phyloP scores from a whole-genome alignment of 2,888 invertebrate genomes.

The Rhorus exstirpatorius region DNA sequence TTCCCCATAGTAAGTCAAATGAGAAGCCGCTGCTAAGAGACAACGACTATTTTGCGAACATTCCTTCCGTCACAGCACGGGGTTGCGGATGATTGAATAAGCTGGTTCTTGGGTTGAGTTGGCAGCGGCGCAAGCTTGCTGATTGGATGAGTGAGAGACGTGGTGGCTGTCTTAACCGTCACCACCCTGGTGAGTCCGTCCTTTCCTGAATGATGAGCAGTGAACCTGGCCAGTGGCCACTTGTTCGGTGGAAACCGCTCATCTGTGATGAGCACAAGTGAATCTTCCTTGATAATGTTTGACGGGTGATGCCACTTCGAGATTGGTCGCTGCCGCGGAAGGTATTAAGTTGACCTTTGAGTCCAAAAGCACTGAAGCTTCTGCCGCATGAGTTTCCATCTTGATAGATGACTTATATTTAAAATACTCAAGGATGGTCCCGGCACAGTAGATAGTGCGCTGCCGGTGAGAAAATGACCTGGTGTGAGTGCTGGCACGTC shows the following conservation, averaged over 20 bases:
- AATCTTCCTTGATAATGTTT: constrained; percentile 38
- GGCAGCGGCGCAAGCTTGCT: no score
- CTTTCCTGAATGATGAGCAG: constrained; percentile 68
- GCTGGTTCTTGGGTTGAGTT: no score
- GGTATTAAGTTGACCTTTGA: constrained; percentile 48
- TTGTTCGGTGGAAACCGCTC: constrained; percentile 67
- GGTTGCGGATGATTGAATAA: no score
- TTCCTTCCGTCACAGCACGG: no score
- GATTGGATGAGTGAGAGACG: no score
- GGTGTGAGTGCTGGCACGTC: background rate
- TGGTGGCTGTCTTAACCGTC: constrained; percentile 69
- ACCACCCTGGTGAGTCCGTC: constrained; percentile 73
- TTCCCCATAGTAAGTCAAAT: no score
- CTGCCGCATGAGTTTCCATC: constrained; percentile 43
- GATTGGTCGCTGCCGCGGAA: constrained; percentile 41
- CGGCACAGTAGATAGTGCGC: background rate
- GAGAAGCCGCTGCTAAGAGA: no score
- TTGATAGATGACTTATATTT: no score
- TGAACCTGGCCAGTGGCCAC: constrained; percentile 73
- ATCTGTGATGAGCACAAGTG: constrained; percentile 65
- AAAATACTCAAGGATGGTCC: constrained; percentile 8
- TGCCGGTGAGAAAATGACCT: constrained; percentile 14
- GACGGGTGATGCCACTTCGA: constrained; percentile 59
- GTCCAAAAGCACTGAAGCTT: constrained; percentile 54
- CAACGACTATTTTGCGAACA: no score